phyloP scores from a whole-genome alignment of 2,113 vertebrate genomes.

The Ammodramus savannarum region DNA sequence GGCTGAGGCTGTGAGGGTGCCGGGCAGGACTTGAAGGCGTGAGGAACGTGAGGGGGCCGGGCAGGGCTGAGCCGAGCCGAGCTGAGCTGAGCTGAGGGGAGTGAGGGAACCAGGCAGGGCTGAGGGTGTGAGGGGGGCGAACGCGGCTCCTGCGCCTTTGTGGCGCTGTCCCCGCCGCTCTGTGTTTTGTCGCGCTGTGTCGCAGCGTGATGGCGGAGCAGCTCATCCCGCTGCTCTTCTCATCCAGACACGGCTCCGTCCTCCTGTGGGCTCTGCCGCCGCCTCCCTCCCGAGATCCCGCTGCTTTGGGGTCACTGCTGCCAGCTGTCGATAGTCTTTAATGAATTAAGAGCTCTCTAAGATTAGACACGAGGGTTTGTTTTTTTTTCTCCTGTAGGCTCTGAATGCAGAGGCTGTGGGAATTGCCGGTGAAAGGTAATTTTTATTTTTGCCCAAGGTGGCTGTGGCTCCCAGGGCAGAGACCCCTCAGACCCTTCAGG shows the following conservation, averaged over 20 bases:
- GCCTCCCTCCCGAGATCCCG: not conserved
- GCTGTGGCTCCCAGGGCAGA: not conserved
- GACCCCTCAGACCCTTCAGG: not conserved
- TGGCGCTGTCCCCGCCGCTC: not conserved
- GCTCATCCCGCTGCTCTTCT: not conserved
- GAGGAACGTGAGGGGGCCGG: not conserved
- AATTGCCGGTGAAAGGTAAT: not conserved
- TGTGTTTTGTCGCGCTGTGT: not conserved
- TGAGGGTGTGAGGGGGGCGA: not conserved
- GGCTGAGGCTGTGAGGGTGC: no score
- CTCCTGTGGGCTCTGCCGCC: not conserved
- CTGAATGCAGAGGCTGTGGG: not conserved
- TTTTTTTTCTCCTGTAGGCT: not conserved
- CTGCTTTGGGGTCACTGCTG: not conserved
- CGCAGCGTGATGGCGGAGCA: not conserved
- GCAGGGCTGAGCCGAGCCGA: no score
- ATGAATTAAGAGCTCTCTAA: not conserved
- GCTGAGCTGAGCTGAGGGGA: no score
- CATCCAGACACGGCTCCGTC: not conserved
- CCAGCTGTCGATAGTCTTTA: not conserved
- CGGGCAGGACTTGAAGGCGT: no score
- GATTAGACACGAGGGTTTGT: accelerated
- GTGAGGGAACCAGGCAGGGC: not conserved
- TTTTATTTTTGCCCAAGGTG: not conserved
- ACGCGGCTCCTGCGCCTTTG: not conserved